Base-by-base conservation (phyloP, 37 sponge, comb jelly and placozoan genomes). In the Beroe forskalii region DNA sequence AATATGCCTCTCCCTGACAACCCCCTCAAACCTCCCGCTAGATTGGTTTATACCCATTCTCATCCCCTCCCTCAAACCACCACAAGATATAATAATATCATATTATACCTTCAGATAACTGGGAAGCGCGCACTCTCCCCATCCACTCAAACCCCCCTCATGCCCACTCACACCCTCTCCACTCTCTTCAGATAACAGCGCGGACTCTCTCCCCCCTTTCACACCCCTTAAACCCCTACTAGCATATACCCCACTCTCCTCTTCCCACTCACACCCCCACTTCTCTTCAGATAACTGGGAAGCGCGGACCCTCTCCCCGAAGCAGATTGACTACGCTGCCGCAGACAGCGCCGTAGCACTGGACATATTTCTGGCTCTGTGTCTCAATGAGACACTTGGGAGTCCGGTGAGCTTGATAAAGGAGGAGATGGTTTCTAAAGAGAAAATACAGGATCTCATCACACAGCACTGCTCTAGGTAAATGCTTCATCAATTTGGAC, bases 221-320 rank as follows among this genome's bases (percentile, higher is more conserved):
- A n/a, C n/a, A n/a, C n/a, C n/a, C n/a, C n/a, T n/a, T n/a, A n/a
- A n/a, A n/a, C n/a, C n/a, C n/a, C n/a, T n/a, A n/a, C n/a, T n/a
- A n/a, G n/a, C n/a, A n/a, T n/a, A n/a, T n/a, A n/a, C n/a, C n/a
- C n/a, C n/a, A n/a, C n/a, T n/a, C n/a, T n/a, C n/a, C n/a, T n/a
- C n/a, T n/a, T n/a, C n/a, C n/a, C n/a, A n/a, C n/a, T n/a, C n/a
- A n/a, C n/a, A n/a, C n/a, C n/a, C n/a, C n/a, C n/a, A 38, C 19
- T 72, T 37, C 22, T 33, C 37, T 37, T 44, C 86, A 80, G 86
- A 80, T 43, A 48, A 80, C 48, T 80, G 86, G 86, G 86, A 80
- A 25, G 86, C 86, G 27, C 8, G 42, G 12, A 43, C 17, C 0
- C 55, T 80, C 25, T 28, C 30, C 44, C 31, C 12, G 25, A 1